Evolutionary conservation across 30 jellyfish, hydroid and myxozoan species (phyloP).

Genomic region (Aurelia aurita complex sp. Pacific): DNA sequence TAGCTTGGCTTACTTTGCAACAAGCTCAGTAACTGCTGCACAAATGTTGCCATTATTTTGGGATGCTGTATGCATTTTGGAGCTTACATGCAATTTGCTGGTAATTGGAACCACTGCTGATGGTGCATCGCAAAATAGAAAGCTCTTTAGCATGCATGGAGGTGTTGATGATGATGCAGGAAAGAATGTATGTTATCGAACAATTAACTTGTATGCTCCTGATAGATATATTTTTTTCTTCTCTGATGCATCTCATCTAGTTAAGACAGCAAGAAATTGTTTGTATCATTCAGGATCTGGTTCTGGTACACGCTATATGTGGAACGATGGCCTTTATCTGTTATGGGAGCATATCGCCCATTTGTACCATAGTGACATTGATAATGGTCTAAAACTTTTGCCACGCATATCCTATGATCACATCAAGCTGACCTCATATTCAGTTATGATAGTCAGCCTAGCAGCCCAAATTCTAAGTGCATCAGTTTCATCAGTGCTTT

Average conservation of each 20-base stretch:
- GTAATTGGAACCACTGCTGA: conserved; percentile 30
- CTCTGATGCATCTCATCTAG: too few species aligned
- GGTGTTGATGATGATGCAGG: conserved; percentile 26
- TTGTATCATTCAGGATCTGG: conserved; percentile 41
- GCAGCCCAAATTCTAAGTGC: conserved; percentile 53
- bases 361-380: conserved; percentile 22
- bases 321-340: conserved; percentile 47
- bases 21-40: conserved; percentile 40
- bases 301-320: conserved; percentile 14
- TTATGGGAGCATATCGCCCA: conserved; percentile 37
- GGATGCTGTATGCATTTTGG: conserved; percentile 46
- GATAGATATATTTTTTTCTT: conserved; percentile 25
- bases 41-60: conserved; percentile 54
- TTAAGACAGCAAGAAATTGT: conserved; percentile 35
- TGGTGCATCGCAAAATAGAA: conserved; percentile 51
- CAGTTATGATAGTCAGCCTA: conserved; percentile 45
- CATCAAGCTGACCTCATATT: conserved; percentile 18
- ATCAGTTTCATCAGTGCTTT: conserved; percentile 10
- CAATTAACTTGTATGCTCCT: conserved; percentile 16
- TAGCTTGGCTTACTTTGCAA: conserved; percentile 49
- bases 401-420: conserved; percentile 48
- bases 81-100: conserved; percentile 13
- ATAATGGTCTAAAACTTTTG: conserved; percentile 22
- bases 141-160: conserved; percentile 5
- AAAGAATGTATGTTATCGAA: conserved; percentile 3